phyloP scores from a whole-genome alignment of 2,113 vertebrate species.

The Kryptolebias marmoratus region DNA sequence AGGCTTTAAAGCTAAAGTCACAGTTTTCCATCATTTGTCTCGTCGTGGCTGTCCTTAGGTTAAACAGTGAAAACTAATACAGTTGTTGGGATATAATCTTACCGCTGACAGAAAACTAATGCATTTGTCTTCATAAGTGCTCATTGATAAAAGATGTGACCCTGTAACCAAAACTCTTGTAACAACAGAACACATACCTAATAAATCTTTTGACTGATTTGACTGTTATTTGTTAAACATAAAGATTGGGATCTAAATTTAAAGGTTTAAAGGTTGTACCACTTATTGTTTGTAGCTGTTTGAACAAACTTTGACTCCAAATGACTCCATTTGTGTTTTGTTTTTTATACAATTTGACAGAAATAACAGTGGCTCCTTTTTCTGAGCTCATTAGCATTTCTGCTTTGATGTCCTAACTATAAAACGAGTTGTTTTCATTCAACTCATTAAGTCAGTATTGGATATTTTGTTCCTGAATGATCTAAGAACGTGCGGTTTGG shows the following conservation, averaged over 20 bases:
- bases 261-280: no score
- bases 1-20: no score
- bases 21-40: no score
- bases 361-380: neutral
- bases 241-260: no score
- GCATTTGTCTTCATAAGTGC: neutral
- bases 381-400: neutral
- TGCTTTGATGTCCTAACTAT: neutral
- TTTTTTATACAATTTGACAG: neutral
- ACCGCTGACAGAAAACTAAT: neutral
- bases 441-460: slow-evolving; percentile 8
- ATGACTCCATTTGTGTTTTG: slow-evolving; percentile 1
- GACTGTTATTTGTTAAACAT: no score
- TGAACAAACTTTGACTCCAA: neutral
- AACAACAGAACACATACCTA: no score
- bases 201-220: no score
- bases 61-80: neutral
- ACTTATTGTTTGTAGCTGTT: no score
- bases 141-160: no score
- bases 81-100: neutral
- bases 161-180: no score
- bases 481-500: slow-evolving; percentile 9
- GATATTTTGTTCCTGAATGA: slow-evolving; percentile 5
- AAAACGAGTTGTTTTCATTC: slow-evolving; percentile 1
- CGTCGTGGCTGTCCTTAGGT: neutral